A percentile compares a stretch with the other conserved stretches of the same genome.
Evolutionary conservation across 1,140 invertebrate genomes (phyloP).

Genomic region (Medauroidea extradentata): DNA sequence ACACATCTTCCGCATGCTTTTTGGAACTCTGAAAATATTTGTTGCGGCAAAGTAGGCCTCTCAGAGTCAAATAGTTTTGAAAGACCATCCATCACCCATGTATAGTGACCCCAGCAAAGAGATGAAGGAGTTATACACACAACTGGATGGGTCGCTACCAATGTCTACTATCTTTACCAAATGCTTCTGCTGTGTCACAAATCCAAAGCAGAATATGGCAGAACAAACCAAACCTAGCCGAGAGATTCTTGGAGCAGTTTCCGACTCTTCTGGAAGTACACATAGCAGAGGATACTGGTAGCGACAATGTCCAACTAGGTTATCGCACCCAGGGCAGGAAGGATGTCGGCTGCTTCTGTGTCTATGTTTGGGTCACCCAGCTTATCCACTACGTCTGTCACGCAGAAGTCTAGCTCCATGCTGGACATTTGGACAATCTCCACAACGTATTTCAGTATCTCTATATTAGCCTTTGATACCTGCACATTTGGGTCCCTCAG

Average conservation of each 20-base stretch:
- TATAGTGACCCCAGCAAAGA: no score
- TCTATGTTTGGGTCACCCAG: constrained; percentile 81
- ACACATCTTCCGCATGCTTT: no score
- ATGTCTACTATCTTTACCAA: no score
- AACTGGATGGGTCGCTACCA: no score
- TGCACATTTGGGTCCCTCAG: constrained; percentile 92
- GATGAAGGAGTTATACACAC: no score
- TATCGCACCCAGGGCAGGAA: constrained; percentile 72
- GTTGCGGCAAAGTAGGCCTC: no score
- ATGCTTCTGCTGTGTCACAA: no score
- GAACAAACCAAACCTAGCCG: constrained; percentile 70
- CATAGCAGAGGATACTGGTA: constrained; percentile 62
- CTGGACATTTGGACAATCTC: constrained; percentile 70
- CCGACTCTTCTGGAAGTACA: constrained; percentile 84
- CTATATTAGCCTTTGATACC: constrained; percentile 77
- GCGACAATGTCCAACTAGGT: constrained; percentile 71
- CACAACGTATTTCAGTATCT: constrained; percentile 70
- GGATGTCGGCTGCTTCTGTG: constrained; percentile 58
- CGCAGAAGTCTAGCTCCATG: constrained; percentile 66
- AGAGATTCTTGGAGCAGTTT: constrained; percentile 85
- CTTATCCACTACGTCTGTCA: constrained; percentile 79
- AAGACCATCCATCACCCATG: no score
- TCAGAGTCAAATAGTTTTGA: no score
- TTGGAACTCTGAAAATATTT: no score
- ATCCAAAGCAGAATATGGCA: constrained; percentile 81